Evolutionary conservation across 2,113 vertebrate species (phyloP).

Genomic region (Craseonycteris thonglongyai): DNA sequence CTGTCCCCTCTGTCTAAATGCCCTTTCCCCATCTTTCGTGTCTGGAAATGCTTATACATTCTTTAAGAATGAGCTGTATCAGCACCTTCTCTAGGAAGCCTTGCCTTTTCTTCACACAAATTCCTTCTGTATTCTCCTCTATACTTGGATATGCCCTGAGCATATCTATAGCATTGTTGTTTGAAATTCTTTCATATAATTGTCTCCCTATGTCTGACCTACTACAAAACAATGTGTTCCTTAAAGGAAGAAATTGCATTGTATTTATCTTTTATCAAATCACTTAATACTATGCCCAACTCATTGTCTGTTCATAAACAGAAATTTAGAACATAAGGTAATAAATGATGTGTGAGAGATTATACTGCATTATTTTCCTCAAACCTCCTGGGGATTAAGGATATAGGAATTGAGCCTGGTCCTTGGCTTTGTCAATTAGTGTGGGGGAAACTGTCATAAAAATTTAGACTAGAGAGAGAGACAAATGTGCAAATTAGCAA

Average conservation of each 20-base stretch:
- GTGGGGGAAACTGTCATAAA: neutral
- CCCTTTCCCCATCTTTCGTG: neutral
- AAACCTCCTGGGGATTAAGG: neutral
- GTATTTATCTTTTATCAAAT: neutral
- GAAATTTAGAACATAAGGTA: slow-evolving; percentile 9
- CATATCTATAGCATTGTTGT: neutral
- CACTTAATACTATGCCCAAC: neutral
- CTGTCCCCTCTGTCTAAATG: neutral
- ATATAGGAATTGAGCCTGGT: neutral
- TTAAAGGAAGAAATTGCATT: neutral
- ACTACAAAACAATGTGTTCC: neutral
- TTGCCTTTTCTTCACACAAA: neutral
- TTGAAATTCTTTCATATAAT: neutral
- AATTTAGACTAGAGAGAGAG: neutral
- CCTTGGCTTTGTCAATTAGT: neutral
- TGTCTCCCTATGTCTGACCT: neutral
- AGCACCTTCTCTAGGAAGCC: neutral
- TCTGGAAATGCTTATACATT: neutral
- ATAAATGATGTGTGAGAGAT: neutral
- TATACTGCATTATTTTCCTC: neutral
- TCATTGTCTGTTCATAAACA: neutral
- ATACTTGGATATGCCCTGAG: neutral
- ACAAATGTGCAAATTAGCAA: neutral
- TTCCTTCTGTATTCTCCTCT: neutral
- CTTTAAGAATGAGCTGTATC: neutral